Conservation (phyloP, 2,113 vertebrate genomes). For the Ailurus styani region DNA sequence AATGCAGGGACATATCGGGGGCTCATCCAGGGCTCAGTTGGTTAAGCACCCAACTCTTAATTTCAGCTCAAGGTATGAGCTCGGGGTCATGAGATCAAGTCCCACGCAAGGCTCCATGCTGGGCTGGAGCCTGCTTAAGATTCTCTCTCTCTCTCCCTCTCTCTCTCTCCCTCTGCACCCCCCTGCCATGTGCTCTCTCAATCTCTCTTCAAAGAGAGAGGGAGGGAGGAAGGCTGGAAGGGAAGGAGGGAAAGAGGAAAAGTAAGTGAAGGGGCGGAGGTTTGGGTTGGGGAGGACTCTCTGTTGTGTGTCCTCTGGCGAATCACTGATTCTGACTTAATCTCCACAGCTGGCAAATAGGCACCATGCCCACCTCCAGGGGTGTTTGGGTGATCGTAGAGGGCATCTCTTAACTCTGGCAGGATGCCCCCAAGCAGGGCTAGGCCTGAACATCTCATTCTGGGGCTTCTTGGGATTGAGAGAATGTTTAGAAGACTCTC, state of each 20-base stretch:
- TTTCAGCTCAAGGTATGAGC: background rate
- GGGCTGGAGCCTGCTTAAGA: background rate
- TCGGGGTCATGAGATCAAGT: background rate
- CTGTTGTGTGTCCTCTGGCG: background rate
- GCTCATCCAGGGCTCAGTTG: background rate
- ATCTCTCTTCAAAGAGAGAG: background rate
- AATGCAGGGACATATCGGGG: background rate
- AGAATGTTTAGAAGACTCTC: background rate
- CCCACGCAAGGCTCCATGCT: background rate
- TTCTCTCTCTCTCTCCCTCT: background rate
- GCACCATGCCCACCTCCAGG: background rate
- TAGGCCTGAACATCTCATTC: background rate
- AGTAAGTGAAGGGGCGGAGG: background rate
- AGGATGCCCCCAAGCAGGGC: background rate
- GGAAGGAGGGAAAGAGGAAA: too few species aligned
- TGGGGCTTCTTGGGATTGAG: background rate
- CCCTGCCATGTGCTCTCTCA: background rate
- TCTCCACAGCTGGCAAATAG: background rate
- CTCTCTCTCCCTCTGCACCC: background rate
- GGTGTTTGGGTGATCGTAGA: background rate
- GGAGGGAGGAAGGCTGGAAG: too few species aligned
- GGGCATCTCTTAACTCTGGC: background rate
- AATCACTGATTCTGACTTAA: background rate
- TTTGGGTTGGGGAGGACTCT: background rate
- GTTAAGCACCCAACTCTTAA: background rate